A percentile compares a stretch with the other conserved stretches of the same genome.
phyloP scores from a whole-genome alignment of 2,888 invertebrate species.

The Euplexia lucipara region DNA sequence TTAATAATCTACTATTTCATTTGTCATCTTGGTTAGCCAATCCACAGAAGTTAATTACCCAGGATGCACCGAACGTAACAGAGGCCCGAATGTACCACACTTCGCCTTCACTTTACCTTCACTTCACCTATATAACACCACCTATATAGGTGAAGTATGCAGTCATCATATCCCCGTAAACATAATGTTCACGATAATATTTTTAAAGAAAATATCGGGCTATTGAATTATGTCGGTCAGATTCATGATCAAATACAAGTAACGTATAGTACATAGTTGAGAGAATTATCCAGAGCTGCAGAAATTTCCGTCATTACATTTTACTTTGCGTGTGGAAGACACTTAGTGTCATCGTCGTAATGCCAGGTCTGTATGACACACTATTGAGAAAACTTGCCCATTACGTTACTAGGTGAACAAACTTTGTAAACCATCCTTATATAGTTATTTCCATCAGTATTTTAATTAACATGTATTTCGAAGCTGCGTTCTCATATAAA shows the following conservation, averaged over 20 bases:
- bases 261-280: slow-evolving; percentile 3
- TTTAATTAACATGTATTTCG: slow-evolving; percentile 38
- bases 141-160: too few relatives aligned
- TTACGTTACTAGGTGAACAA: slow-evolving; percentile 22
- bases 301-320: slow-evolving; percentile 21
- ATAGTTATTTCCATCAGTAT: slow-evolving; percentile 32
- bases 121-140: too few relatives aligned
- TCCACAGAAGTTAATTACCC: too few relatives aligned
- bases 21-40: too few relatives aligned
- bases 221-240: not conserved
- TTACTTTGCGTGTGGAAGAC: slow-evolving; percentile 33
- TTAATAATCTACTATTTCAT: too few relatives aligned
- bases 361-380: slow-evolving; percentile 15
- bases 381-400: slow-evolving; percentile 19
- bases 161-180: too few relatives aligned
- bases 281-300: not conserved
- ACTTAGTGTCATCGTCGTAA: slow-evolving; percentile 31
- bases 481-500: slow-evolving; percentile 30
- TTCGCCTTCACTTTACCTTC: too few relatives aligned
- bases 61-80: too few relatives aligned
- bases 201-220: too few relatives aligned
- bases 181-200: too few relatives aligned
- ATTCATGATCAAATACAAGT: not conserved
- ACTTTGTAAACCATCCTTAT: slow-evolving; percentile 35
- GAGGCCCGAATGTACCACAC: too few relatives aligned